phyloP scores from a whole-genome alignment of 92 coral and sea anemone genomes.

The Bergia sp. region DNA sequence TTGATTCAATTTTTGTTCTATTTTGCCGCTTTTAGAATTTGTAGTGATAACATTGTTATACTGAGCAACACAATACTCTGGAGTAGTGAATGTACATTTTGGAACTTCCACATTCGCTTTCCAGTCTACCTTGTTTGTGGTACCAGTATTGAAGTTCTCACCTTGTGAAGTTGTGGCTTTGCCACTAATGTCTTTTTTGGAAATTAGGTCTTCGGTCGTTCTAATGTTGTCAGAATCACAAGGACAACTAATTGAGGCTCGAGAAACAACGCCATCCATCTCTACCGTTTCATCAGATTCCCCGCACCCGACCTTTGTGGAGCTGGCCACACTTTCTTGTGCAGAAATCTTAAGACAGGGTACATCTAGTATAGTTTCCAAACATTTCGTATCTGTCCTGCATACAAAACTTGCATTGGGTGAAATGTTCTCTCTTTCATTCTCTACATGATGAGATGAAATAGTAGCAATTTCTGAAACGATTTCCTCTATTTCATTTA shows the following conservation, averaged over 20 bases:
- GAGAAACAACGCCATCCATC: background rate
- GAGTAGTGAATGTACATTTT: no score
- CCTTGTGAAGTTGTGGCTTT: background rate
- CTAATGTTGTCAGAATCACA: background rate
- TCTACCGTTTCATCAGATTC: background rate
- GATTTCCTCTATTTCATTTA: no score
- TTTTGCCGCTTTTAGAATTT: background rate
- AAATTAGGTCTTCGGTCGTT: background rate
- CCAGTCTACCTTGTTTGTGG: background rate
- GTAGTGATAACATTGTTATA: background rate
- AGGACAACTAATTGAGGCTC: background rate
- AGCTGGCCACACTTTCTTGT: background rate
- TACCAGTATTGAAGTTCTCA: background rate
- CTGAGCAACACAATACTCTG: background rate
- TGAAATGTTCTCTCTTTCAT: background rate
- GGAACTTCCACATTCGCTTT: no score
- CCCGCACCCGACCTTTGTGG: background rate
- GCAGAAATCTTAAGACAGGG: background rate
- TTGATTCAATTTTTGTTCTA: background rate
- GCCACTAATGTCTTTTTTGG: background rate
- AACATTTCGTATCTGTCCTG: background rate
- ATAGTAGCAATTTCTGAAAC: no score
- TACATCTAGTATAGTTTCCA: background rate
- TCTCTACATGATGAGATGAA: background rate
- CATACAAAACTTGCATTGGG: background rate